Base-by-base conservation (phyloP, 2,888 invertebrate species). In the Oligia strigilis region DNA sequence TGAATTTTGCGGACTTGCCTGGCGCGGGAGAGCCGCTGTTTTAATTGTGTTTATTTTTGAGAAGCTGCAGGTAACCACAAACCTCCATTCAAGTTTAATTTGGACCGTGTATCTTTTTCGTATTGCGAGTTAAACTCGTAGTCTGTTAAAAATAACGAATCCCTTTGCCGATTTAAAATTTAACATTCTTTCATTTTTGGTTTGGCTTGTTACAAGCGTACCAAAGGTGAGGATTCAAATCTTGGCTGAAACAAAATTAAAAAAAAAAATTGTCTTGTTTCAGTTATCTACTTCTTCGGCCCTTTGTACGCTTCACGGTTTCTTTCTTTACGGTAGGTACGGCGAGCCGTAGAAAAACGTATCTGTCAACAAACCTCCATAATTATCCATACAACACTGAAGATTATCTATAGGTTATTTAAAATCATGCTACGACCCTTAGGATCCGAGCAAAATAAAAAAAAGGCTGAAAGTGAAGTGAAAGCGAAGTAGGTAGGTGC, bases 1-100 rank as follows among this genome's bases (percentile, higher is more conserved):
- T 52, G 13, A 55, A 36, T 55, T 70, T 36, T 8, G 13, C 14
- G 19, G 14, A 8, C 17, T 62, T 62, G 29, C 17, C 69, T 29
- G 9, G n/a, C 29, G 69, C 46, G 69, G n/a, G 65, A 74, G 65
- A 55, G 69, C n/a, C 40, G 23, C 52, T 72, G 60, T 85, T 67
- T 73, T 75, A 79, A 82, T 74, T 83, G 73, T 83, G 73, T 82
- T 82, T 83, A 71, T 82, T 74, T 83, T 82, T 77, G 81, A 77
- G 70, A 65, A 77, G 58, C 49, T 49, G 69, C 29, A 29, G 29
- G 29, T 80, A 43, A 65, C 40, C 49, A n/a, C n/a, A 14, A n/a
- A 13, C 64, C 3, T 6, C 23, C 64, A 65, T 64, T 29, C 60
- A 81, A 70, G 5, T 81, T 82, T 82, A 64, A 80, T 80, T 60